Base-by-base conservation (phyloP, 1,140 invertebrate species). In the Notospermus geniculatus region DNA sequence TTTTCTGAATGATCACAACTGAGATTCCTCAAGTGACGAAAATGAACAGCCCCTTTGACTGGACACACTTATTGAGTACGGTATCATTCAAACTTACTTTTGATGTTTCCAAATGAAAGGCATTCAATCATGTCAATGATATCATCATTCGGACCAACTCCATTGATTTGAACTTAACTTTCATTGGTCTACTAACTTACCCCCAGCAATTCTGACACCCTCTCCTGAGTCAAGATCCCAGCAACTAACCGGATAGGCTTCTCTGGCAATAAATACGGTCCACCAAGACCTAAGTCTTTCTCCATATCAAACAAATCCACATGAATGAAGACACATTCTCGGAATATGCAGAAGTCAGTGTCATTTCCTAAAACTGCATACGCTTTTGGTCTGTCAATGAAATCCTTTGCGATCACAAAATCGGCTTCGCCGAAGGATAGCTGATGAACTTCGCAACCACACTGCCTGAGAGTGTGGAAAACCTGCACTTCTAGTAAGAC, bases 331-430 rank as follows among this genome's bases (percentile, higher is more conserved):
- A 60, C 55, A 59, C 69, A 63, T 57, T 74, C 58, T 56, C 65
- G 65, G 62, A 79, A 77, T 45, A 78, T 66, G 62, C 72, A 77
- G 54, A 80, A 80, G 56, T 80, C 78, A 17, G 76, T 73, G 59
- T 80, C 78, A 59, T 77, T 75, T 52, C 73, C 73, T n/a, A 79
- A 56, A 27, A 80, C 63, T 23, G 71, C 73, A 64, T 63, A 77
- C 7, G 76, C 78, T 39, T 72, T 69, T 22, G 65, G 59, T 27
- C 74, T 54, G 9, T 71, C 67, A 0, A 57, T 36, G 29, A 80
- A 59, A 43, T 68, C 65, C 60, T 69, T 71, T 17, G 75, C 76
- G 15, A 80, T 63, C 2, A 70, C 36, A 30, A 57, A 59, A 57
- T 80, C 78, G 2, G 76, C 78, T 57, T 80, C 78, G 7, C 73